Base-by-base conservation (phyloP, 2,888 invertebrate species). In the Lottia gigantea region DNA sequence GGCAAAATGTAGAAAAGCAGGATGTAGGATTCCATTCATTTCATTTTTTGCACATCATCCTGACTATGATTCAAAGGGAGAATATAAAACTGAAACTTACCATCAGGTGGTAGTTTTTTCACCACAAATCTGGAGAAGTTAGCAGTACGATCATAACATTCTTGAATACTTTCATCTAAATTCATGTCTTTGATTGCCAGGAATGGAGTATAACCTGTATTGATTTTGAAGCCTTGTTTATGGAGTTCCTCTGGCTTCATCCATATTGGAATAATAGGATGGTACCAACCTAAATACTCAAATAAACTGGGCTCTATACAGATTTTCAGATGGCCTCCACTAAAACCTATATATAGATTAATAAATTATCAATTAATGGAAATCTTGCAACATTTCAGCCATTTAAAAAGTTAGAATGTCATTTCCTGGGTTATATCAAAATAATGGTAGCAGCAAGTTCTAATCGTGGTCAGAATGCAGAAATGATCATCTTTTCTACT, bases 281-380 rank as follows among this genome's bases (percentile, higher is more conserved):
- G 84, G 88, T 96, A 95, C 97, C 97, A 97, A 46, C 93, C 92
- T 84, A 95, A 91, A 94, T 94, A 98, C 89, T 98, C 98, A 89
- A 97, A 98, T 61, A 98, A 89, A 0, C 95, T 95, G 0, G 96
- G 96, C 86, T 98, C 98, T 19, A 98, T 91, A 80, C 80, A 76
- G 65, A 88, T 78, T 66, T 75, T 76, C 25, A 72, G 70, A 40
- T 46, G 62, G 7, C 40, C 11, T 6, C 40, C 40, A 40, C 40
- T 8, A 8, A 40, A 40, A 40, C 40, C 40, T 40, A 11, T 40
- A 31, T 31, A 31, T 31, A 31, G 31, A 31, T 3, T 31, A 40
- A 40, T 40, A 40, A 11, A 8, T 31, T 31, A 31, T 31, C 31
- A 31, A 31, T 31, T 31, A 31, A 31, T 31, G 31, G 31, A 31